Base-by-base conservation (phyloP, 2,888 invertebrate genomes). In the Poecilobothrus nobilitatus region DNA sequence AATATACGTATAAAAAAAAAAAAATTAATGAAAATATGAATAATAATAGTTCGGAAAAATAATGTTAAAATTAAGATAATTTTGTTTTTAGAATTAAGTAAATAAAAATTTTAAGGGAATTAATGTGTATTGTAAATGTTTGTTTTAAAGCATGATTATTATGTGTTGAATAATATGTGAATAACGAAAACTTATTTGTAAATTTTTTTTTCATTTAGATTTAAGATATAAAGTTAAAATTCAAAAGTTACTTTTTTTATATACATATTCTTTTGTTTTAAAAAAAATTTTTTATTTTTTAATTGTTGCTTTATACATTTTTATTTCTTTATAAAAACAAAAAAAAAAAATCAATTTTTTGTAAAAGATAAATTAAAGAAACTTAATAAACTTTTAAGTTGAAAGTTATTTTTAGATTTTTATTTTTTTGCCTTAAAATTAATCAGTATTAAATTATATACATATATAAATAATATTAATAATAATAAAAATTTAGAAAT, bases 141-240 rank as follows among this genome's bases (percentile, higher is more conserved):
- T 53, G 53, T 53, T 53, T 53, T 53, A 53, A 53, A 53, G 53
- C 53, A 53, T 53, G 53, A 15, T 53, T 41, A 41, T 41, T 53
- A 53, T 53, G n/a, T 53, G 53, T 53, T 18, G 18, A 53, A 53
- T 53, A 53, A 53, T 53, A 53, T 53, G 15, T 53, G 53, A 12
- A 53, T 53, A 18, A 53, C 53, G 53, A 53, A 53, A 53, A 53
- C 18, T 53, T 18, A 53, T 53, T n/a, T 44, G 44, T 44, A 44
- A 44, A 44, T 44, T 44, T 6, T 44, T 44, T 44, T 44, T 44
- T 9, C 3, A 44, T 44, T 44, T 44, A 44, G 44, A 44, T 44
- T 44, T 44, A 44, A 44, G 44, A n/a, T 18, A 53, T n/a, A 53
- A 44, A 18, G 15, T 37, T 53, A 37, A 53, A 44, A 44, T 12